Conservation (phyloP, 1,140 invertebrate genomes). For the Drosophila grimshawi region DNA sequence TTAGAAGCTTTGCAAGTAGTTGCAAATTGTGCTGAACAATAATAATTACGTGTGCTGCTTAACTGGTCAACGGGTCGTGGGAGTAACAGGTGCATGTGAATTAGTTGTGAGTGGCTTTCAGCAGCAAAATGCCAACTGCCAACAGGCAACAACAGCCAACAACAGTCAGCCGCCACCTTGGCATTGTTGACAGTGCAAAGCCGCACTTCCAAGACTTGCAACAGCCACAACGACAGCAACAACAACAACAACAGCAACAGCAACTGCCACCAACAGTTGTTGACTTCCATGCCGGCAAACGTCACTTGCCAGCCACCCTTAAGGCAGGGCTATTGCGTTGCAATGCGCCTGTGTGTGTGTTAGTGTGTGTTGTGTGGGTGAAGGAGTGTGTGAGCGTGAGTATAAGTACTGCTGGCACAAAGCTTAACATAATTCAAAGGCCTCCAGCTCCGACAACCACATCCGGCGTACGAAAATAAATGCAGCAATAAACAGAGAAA, state of each 20-base stretch:
- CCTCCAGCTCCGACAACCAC: constrained; percentile 30
- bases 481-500: constrained; percentile 39
- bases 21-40: constrained; percentile 53
- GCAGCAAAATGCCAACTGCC: constrained; percentile 36
- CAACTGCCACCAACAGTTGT: constrained; percentile 61
- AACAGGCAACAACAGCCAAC: constrained; percentile 32
- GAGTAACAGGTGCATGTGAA: constrained; percentile 56
- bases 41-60: constrained; percentile 40
- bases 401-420: constrained; percentile 56
- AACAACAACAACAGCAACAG: constrained; percentile 25
- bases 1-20: background rate
- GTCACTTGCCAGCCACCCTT: constrained; percentile 68
- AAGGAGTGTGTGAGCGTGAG: constrained; percentile 28
- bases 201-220: constrained; percentile 42
- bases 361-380: constrained; percentile 14
- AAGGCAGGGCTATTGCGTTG: constrained; percentile 38
- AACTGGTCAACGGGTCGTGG: constrained; percentile 33
- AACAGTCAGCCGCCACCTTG: constrained; percentile 56
- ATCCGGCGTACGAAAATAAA: constrained; percentile 6
- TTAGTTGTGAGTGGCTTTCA: constrained; percentile 74
- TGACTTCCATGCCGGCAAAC: constrained; percentile 79
- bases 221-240: constrained; percentile 30
- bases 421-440: constrained; percentile 70
- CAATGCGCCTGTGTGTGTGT: constrained; percentile 1
- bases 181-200: constrained; percentile 77